These are phyloP conservation scores for Chaunax sp. DNA, from an alignment of 2,797 vertebrate genomes.

Conservation along the genomic window DNA sequence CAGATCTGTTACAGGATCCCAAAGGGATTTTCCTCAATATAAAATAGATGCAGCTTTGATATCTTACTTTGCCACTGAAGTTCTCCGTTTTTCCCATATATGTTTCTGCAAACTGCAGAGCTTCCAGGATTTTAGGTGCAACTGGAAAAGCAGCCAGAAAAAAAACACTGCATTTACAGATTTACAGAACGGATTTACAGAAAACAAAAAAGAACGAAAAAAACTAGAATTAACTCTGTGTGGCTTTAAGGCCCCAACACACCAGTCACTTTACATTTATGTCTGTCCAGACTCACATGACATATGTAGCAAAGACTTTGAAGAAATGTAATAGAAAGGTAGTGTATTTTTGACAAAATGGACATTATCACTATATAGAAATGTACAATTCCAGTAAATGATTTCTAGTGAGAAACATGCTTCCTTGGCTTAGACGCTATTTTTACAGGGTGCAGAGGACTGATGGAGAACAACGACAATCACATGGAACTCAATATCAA, in stretches of 20 bases:
- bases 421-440: too few relatives aligned
- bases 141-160: slow-evolving; percentile 54
- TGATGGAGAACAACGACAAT: too few relatives aligned
- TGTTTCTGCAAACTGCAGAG: slow-evolving; percentile 90
- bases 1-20: not conserved
- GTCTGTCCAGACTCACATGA: not conserved
- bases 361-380: too few relatives aligned
- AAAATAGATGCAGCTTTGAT: not conserved
- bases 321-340: too few relatives aligned
- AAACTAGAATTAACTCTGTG: too few relatives aligned
- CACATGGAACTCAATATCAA: too few relatives aligned
- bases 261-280: not conserved
- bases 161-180: not conserved
- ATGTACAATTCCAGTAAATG: too few relatives aligned
- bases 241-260: too few relatives aligned
- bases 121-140: slow-evolving; percentile 86
- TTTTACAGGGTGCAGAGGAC: too few relatives aligned
- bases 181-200: not conserved
- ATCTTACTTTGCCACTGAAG: slow-evolving; percentile 90
- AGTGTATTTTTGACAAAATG: too few relatives aligned
- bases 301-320: too few relatives aligned
- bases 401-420: too few relatives aligned
- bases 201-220: not conserved
- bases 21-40: not conserved
- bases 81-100: slow-evolving; percentile 87